Conservation (phyloP, 2,113 vertebrate species). For the Haemorhous mexicanus region DNA sequence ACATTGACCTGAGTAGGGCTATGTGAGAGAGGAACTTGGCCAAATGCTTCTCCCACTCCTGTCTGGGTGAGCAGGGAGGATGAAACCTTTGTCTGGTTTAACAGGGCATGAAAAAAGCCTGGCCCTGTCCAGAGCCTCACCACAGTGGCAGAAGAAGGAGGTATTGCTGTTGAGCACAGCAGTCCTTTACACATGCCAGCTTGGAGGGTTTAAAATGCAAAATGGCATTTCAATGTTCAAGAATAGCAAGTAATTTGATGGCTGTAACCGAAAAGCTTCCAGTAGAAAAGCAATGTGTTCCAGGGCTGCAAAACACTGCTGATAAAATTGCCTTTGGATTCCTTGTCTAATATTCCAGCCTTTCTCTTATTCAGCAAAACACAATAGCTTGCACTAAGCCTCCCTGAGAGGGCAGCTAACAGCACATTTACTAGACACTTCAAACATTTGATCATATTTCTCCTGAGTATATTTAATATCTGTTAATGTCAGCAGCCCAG, state of each 20-base stretch:
- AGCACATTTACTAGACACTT: constrained; percentile 66
- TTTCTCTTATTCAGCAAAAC: constrained; percentile 61
- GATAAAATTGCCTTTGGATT: constrained; percentile 66
- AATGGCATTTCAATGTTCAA: constrained; percentile 58
- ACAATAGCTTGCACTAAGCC: constrained; percentile 57
- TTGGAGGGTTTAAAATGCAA: constrained; percentile 30
- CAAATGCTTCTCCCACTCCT: neutral
- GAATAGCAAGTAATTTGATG: constrained; percentile 58
- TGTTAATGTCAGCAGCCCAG: constrained; percentile 61
- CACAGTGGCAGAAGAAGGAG: neutral
- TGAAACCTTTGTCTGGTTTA: neutral
- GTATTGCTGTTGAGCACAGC: neutral
- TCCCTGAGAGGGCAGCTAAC: constrained; percentile 54
- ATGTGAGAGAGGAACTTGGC: neutral
- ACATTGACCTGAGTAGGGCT: neutral
- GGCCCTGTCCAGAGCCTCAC: neutral
- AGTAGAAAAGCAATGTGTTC: constrained; percentile 47
- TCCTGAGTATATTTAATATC: constrained; percentile 65
- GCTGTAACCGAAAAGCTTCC: constrained; percentile 44
- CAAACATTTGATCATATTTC: constrained; percentile 68
- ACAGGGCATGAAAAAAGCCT: neutral
- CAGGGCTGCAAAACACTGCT: constrained; percentile 28
- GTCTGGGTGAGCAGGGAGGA: neutral
- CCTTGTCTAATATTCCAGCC: constrained; percentile 56
- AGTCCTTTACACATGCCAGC: neutral